Conservation (phyloP, 2,113 vertebrate species). For the Thalassarche chlororhynchos region DNA sequence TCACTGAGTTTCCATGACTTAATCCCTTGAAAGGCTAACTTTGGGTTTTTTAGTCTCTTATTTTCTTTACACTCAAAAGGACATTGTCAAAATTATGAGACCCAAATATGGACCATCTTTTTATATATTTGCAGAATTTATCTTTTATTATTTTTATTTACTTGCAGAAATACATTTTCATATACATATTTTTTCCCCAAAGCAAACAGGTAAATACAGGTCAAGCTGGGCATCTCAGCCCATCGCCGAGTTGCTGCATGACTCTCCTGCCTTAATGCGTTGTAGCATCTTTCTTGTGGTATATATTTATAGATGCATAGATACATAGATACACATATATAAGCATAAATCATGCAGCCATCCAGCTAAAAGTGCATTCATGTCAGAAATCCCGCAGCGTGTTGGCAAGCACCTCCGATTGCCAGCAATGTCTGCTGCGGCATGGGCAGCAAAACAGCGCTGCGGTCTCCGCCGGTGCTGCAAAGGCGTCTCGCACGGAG, state of each 20-base stretch:
- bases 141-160: background rate
- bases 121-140: background rate
- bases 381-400: background rate
- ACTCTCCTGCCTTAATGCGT: background rate
- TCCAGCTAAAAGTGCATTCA: background rate
- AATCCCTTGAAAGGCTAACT: no score
- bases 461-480: rapidly evolving
- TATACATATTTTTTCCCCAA: background rate
- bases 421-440: background rate
- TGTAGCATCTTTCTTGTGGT: background rate
- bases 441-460: background rate
- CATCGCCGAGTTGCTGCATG: background rate
- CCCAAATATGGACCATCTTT: background rate
- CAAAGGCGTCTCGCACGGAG: background rate
- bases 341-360: background rate
- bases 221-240: background rate
- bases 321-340: no score
- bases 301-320: background rate
- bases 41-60: background rate
- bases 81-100: background rate
- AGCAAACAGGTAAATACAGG: background rate
- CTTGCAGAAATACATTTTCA: background rate
- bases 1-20: background rate
- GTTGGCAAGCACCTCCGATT: background rate
- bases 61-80: background rate